Evolutionary conservation across 92 coral and sea anemone genomes (phyloP).

Genomic region (Epizoanthus scotinus): DNA sequence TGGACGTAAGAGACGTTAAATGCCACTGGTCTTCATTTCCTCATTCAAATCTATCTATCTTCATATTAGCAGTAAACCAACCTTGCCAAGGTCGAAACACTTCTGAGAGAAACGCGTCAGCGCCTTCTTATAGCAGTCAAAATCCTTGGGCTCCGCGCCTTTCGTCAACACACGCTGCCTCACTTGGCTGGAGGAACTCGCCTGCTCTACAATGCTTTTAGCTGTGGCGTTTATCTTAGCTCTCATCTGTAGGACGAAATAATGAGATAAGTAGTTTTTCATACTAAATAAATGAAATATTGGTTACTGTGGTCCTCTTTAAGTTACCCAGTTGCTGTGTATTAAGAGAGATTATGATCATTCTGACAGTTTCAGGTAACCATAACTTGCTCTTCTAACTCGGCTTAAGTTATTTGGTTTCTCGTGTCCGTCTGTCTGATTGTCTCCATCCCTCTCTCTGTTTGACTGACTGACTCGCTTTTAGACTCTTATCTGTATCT

Average conservation of each 20-base stretch:
- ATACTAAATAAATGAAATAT: background rate
- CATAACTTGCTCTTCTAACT: no score
- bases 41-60: background rate
- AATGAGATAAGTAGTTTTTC: background rate
- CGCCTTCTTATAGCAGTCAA: conserved; percentile 76
- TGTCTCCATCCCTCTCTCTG: no score
- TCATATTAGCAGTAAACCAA: conserved; percentile 1
- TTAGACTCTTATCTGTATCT: no score
- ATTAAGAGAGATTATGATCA: no score
- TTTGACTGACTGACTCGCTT: no score
- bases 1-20: no score
- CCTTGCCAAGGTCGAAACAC: conserved; percentile 79
- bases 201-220: conserved; percentile 58
- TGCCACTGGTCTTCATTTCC: background rate
- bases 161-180: conserved; percentile 54
- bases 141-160: conserved; percentile 67
- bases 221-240: conserved; percentile 61
- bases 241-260: conserved; percentile 50
- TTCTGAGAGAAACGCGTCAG: conserved; percentile 60
- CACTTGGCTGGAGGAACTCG: conserved; percentile 50
- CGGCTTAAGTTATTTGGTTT: no score
- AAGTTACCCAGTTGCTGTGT: background rate
- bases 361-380: no score
- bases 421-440: no score
- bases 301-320: background rate